Base-by-base conservation (phyloP, 2,888 invertebrate species). In the Hypolimnas misippus region DNA sequence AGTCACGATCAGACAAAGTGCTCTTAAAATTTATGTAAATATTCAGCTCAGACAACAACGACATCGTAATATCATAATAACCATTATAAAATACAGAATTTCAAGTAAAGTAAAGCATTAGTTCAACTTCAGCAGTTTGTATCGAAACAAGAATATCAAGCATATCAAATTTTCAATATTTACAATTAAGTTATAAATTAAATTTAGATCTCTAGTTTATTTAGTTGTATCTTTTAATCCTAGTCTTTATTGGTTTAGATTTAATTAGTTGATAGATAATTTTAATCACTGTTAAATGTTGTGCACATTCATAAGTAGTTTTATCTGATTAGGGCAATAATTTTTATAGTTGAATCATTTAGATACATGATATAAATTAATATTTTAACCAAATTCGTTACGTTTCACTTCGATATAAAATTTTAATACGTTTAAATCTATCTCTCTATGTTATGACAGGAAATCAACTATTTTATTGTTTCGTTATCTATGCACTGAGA, bases 211-310 rank as follows among this genome's bases (percentile, higher is more conserved):
- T 82, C 73, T 79, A 76, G 79, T 78, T 77, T 71, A 74, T 73
- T 82, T 81, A 82, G 78, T 82, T 81, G 75, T 73, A 71, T 72
- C 76, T 77, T 78, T 73, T 76, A 72, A 77, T 74, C 71, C 72
- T 73, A 71, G 67, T 76, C 63, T 85, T 82, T 82, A 82, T 86
- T 87, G 84, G 76, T 85, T 83, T 88, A 87, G 82, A 74, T 70
- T 65, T 78, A 82, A 81, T 82, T 87, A 86, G 85, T 78, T 68
- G 49, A 69, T 86, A 87, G 81, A 82, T 87, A 87, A 86, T 83
- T 89, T 88, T 85, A 85, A 86, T 89, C 92, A 92, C 92, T 92
- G 92, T 92, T 92, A 90, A 91, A 91, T 91, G 92, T 92, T 89
- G 89, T 91, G 92, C 92, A 92, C 92, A 80, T 87, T 88, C 81